Evolutionary conservation across 2,888 invertebrate genomes (phyloP), one percentile per base, ranked within the genome.

Genomic region (Calliopum simillimum): DNA sequence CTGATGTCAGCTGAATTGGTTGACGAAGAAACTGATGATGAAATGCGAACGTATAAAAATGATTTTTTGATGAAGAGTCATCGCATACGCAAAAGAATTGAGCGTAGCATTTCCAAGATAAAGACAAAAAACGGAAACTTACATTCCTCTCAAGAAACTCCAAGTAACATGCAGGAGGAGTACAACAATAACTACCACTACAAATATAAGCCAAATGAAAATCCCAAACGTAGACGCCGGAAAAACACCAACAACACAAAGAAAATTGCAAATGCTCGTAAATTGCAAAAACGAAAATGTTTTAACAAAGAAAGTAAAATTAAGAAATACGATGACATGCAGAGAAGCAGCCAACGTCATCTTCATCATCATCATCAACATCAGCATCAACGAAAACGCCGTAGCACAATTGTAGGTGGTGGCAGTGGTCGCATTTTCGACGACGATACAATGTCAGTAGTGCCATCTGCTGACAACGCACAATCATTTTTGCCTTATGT

Each of bases 401-500:
- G 76, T 43, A 75, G 71, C 61, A 73, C 70, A 13, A 14, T 46
- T 11, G 56, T 47, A 16, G 66, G 56, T 19, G 44, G 47, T 12
- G 58, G 66, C n/a, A 44, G 56, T 4, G 33, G 33, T 2, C 8
- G 33, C 8, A 69, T 71, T n/a, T 53, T 74, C 16, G 72, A 51
- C 16, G 71, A 74, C 44, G 70, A 59, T 21, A 47, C 72, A 0
- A 25, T 65, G 8, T 59, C 71, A 12, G 21, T 16, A 23, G 16
- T 47, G 21, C 68, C 75, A 47, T 69, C 74, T 44, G 74, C 70
- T 61, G 78, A 80, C 64, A 81, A 80, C 75, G 78, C 79, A 72
- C 83, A 81, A 75, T 78, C 81, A 19, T 84, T 83, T 76, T 68
- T 82, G 59, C 81, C 82, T 14, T 83, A 84, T 69, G 89, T 80